Conservation (phyloP, 2,113 vertebrate genomes). For the Gorsachius goisagi region DNA sequence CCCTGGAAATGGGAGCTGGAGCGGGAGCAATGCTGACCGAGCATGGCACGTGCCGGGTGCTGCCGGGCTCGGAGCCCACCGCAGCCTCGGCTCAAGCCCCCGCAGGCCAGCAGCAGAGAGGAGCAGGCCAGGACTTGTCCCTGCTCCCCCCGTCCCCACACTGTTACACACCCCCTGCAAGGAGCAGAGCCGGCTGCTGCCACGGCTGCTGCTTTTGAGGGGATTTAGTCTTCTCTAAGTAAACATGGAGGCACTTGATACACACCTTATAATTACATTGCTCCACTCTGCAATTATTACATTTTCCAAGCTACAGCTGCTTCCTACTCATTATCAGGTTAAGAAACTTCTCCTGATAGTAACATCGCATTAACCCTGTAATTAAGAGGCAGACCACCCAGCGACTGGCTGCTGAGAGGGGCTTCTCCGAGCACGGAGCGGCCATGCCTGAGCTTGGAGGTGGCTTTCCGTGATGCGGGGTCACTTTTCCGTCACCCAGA, state of each 20-base stretch:
- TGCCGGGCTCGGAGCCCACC: background rate
- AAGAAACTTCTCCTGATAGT: slow-evolving; percentile 67
- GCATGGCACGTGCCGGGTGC: accelerated
- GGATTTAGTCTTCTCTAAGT: slow-evolving; percentile 42
- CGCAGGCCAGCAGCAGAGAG: accelerated
- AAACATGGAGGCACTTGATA: slow-evolving; percentile 64
- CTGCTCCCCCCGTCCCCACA: background rate
- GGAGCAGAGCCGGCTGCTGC: background rate
- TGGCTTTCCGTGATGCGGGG: background rate
- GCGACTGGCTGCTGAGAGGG: background rate
- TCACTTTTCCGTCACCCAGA: background rate
- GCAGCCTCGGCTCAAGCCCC: accelerated
- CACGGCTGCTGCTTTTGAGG: background rate
- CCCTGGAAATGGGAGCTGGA: background rate
- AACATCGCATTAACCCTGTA: slow-evolving; percentile 58
- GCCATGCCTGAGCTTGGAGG: background rate
- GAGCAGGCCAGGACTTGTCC: background rate
- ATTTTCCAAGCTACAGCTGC: slow-evolving; percentile 73
- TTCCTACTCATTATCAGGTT: slow-evolving; percentile 74
- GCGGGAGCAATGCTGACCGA: accelerated
- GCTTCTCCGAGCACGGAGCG: background rate
- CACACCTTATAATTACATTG: slow-evolving; percentile 70
- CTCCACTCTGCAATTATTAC: slow-evolving; percentile 72
- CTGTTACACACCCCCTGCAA: background rate
- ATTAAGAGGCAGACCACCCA: slow-evolving; percentile 70